Evolutionary conservation across 2,113 vertebrate species (phyloP).

Genomic region (Anolis carolinensis): DNA sequence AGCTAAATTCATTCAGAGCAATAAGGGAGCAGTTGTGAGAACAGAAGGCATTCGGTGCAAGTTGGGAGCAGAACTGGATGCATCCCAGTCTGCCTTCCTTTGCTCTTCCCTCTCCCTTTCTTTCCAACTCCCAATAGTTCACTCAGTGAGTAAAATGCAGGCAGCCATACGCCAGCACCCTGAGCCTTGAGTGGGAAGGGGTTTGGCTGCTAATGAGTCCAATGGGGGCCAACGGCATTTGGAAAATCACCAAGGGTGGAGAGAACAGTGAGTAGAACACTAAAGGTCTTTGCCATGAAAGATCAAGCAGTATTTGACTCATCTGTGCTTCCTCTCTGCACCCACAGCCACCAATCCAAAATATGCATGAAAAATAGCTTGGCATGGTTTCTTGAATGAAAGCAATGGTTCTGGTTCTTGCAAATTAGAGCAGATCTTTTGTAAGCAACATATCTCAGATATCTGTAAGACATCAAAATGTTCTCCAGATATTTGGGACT

Average conservation of each 20-base stretch:
- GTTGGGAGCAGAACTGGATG: not conserved
- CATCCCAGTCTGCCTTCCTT: not conserved
- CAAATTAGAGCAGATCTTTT: not conserved
- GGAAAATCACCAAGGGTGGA: not conserved
- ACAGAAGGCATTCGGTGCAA: not conserved
- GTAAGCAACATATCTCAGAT: not conserved
- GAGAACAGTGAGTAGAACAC: not conserved
- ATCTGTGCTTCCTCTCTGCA: not conserved
- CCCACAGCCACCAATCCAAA: not conserved
- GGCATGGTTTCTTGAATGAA: not conserved
- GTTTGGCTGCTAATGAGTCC: not conserved
- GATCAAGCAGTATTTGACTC: slow-evolving; percentile 11
- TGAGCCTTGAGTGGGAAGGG: not conserved
- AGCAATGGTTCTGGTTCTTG: not conserved
- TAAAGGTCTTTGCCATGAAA: slow-evolving; percentile 8
- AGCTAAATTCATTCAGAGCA: not conserved
- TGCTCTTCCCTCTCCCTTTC: not conserved
- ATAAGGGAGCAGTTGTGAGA: not conserved
- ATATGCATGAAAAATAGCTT: not conserved
- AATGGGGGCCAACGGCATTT: slow-evolving; percentile 11
- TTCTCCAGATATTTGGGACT: not conserved
- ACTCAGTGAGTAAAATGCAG: not conserved
- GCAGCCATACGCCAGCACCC: not conserved
- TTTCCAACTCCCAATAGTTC: not conserved
- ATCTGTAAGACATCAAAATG: not conserved